These are phyloP conservation scores for Prinia subflava DNA, from an alignment of 2,113 vertebrate species.

Conservation along the genomic window DNA sequence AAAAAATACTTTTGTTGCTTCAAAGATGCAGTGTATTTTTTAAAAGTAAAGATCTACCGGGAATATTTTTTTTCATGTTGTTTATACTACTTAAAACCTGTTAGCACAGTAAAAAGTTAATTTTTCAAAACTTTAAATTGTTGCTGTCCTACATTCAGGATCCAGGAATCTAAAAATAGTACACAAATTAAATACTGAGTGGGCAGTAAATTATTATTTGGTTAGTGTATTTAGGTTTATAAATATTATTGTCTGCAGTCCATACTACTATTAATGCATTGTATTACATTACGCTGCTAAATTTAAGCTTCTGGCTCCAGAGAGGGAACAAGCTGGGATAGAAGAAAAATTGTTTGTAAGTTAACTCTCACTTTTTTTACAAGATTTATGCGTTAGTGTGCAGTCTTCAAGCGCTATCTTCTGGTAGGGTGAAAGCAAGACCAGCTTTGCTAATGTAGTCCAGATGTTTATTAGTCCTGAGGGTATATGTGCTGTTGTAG, in stretches of 20 bases:
- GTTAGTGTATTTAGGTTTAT: slow-evolving; percentile 18
- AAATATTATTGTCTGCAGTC: slow-evolving; percentile 28
- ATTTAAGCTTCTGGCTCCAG: slow-evolving; percentile 17
- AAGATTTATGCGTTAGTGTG: not conserved
- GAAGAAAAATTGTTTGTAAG: not conserved
- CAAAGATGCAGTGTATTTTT: not conserved
- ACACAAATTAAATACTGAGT: not conserved
- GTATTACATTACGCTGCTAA: not conserved
- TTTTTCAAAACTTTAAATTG: not conserved
- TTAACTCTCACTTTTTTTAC: not conserved
- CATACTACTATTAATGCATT: not conserved
- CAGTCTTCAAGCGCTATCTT: slow-evolving; percentile 77
- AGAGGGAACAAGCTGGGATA: not conserved
- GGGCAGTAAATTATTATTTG: not conserved
- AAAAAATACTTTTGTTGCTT: not conserved
- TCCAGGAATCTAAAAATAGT: not conserved
- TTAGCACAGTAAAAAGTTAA: not conserved
- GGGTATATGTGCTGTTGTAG: slow-evolving; percentile 52
- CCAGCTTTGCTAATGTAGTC: slow-evolving; percentile 32
- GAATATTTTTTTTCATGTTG: not conserved
- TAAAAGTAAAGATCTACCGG: not conserved
- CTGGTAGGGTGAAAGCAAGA: slow-evolving; percentile 57
- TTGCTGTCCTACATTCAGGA: not conserved
- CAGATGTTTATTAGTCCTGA: slow-evolving; percentile 71
- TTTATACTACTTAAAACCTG: not conserved